Percentiles rank a stretch among this genome's conserved stretches.
Conservation (phyloP, 2,888 invertebrate genomes). For the Hypselothyrea guttata region DNA sequence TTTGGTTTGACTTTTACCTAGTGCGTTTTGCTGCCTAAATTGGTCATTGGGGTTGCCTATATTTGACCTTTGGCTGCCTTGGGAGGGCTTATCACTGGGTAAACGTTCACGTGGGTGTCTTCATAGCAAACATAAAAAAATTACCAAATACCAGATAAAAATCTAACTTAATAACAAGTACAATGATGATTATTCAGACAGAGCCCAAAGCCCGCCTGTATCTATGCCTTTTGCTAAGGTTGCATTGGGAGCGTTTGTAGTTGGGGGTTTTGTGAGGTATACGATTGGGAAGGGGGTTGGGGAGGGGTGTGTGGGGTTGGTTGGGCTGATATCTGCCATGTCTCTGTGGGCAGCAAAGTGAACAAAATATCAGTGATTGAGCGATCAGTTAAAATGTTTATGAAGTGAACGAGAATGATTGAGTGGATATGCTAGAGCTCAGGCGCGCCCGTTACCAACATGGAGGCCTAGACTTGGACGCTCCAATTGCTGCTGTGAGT, state of each 20-base stretch:
- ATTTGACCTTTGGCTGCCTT: constrained; percentile 33
- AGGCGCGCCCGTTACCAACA: constrained; percentile 34
- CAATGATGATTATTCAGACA: constrained; percentile 4
- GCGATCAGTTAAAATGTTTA: constrained; percentile 72
- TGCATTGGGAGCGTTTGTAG: neutral
- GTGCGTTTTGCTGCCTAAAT: neutral
- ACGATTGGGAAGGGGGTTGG: neutral
- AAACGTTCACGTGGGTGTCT: constrained; percentile 58
- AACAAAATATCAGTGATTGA: constrained; percentile 68
- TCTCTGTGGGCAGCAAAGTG: constrained; percentile 38
- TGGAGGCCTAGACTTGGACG: constrained; percentile 4
- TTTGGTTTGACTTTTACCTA: no score
- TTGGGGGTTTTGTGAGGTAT: neutral
- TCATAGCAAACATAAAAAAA: neutral
- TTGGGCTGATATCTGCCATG: constrained; percentile 42
- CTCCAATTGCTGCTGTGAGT: neutral
- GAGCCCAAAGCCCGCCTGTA: constrained; percentile 16
- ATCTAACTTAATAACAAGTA: constrained; percentile 33
- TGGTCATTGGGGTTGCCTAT: constrained; percentile 21
- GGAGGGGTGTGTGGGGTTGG: neutral
- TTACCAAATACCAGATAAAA: constrained; percentile 31
- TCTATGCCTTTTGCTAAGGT: constrained; percentile 5
- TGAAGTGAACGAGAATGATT: constrained; percentile 69
- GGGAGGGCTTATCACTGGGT: constrained; percentile 42
- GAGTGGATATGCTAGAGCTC: constrained; percentile 63